Evolutionary conservation across 2,797 vertebrate genomes (phyloP), one percentile per base, ranked within the genome.

Genomic region (Moxostoma hubbsi): DNA sequence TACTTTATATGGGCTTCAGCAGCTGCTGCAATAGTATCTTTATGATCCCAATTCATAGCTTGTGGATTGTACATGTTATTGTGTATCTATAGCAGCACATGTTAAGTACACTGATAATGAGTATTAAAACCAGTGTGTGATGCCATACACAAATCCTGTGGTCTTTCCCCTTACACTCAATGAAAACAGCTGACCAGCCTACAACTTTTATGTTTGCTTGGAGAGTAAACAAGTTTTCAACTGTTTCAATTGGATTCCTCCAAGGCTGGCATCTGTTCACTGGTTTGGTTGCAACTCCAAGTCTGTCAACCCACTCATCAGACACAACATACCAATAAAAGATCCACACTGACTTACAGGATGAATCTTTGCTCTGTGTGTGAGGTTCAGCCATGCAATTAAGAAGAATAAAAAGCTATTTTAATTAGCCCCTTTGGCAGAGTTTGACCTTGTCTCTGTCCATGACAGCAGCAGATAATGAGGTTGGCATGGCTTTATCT

Each of bases 351-450:
- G 51, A 61, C 16, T 62, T 24, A 79, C 24, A 45, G 50, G 43
- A 66, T 16, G 18, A 24, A 10, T 47, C 69, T 72, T 73, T 61
- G 59, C 61, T 72, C 5, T 12, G 68, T 53, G 62, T 24, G 15
- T 11, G 51, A 57, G 13, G 43, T 57, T 72, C 69, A 65, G 36
- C 51, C 13, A 64, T 72, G 77, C 69, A 55, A 61, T 57, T 72
- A 64, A 54, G 58, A 69, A n/a, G 64, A 67, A 75, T 57, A 46
- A 50, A 63, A 69, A 57, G 65, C 46, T 9, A 53, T 64, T 63
- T 70, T 73, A 79, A 72, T 74, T 68, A 81, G 43, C 15, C 54
- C 79, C 73, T 69, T 81, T 79, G 77, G 77, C 77, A 79, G 61
- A 65, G 61, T 24, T 43, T 65, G 61, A 65, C 69, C 67, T 72